Evolutionary conservation across 2,797 vertebrate genomes (phyloP).

Genomic region (Chaenodraco wilsoni): DNA sequence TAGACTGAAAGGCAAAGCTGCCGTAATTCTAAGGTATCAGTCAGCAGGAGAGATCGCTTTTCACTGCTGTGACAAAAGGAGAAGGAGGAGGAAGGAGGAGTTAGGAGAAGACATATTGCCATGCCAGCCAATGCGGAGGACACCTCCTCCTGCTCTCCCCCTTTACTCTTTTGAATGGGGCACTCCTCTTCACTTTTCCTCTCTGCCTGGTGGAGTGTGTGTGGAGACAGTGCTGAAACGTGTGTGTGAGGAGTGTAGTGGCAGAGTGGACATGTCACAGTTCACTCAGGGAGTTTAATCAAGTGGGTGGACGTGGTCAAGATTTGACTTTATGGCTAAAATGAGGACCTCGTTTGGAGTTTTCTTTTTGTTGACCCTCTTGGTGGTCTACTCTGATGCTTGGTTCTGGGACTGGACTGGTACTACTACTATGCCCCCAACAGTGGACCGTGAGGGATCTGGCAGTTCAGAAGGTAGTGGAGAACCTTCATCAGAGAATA

Average conservation of each 20-base stretch:
- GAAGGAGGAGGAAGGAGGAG: constrained; percentile 72
- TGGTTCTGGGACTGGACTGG: constrained; percentile 79
- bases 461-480: constrained; percentile 62
- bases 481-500: constrained; percentile 59
- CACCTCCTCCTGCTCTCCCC: constrained; percentile 65
- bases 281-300: constrained; percentile 64
- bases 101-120: constrained; percentile 71
- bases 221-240: constrained; percentile 63
- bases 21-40: constrained; percentile 77
- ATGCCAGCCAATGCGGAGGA: constrained; percentile 71
- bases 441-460: constrained; percentile 69
- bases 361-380: constrained; percentile 68
- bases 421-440: constrained; percentile 61
- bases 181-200: constrained; percentile 81
- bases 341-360: constrained; percentile 71
- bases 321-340: constrained; percentile 60
- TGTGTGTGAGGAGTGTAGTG: constrained; percentile 62
- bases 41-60: constrained; percentile 77
- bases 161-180: constrained; percentile 73
- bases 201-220: constrained; percentile 70
- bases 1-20: constrained; percentile 66
- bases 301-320: constrained; percentile 59
- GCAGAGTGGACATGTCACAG: constrained; percentile 81
- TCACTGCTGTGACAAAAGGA: constrained; percentile 80
- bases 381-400: constrained; percentile 66